phyloP scores from a whole-genome alignment of 2,797 vertebrate species.

The Anas bahamensis region DNA sequence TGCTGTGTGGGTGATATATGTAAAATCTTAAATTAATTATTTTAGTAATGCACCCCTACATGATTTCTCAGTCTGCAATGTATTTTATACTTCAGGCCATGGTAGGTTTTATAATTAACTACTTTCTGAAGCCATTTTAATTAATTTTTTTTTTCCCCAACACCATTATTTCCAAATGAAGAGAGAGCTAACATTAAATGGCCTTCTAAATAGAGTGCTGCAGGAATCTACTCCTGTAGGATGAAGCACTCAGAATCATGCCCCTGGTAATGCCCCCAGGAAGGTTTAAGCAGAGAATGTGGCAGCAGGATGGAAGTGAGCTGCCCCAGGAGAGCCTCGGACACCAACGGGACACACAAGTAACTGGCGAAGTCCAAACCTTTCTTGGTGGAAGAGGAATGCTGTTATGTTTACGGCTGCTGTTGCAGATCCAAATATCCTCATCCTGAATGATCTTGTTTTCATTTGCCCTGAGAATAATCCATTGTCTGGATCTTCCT shows the following conservation, averaged over 20 bases:
- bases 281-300: background rate
- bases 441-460: background rate
- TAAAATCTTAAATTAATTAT: slow-evolving; percentile 64
- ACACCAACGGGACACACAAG: background rate
- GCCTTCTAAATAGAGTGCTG: slow-evolving; percentile 32
- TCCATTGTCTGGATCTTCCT: background rate
- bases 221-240: background rate
- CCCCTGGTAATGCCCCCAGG: background rate
- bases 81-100: slow-evolving; percentile 55
- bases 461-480: background rate
- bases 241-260: background rate
- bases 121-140: slow-evolving; percentile 60
- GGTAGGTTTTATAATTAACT: slow-evolving; percentile 61
- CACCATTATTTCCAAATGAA: slow-evolving; percentile 62
- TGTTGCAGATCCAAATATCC: slow-evolving; percentile 21
- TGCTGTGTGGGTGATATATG: slow-evolving; percentile 54
- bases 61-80: slow-evolving; percentile 38
- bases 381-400: background rate
- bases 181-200: slow-evolving; percentile 40
- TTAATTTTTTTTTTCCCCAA: background rate
- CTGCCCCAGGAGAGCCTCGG: background rate
- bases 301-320: background rate
- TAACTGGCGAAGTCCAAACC: background rate
- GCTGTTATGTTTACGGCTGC: background rate
- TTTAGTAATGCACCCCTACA: slow-evolving; percentile 52